A percentile compares a stretch with the other conserved stretches of the same genome.
phyloP scores from a whole-genome alignment of 2,888 invertebrate genomes.

The Andrena dorsata region DNA sequence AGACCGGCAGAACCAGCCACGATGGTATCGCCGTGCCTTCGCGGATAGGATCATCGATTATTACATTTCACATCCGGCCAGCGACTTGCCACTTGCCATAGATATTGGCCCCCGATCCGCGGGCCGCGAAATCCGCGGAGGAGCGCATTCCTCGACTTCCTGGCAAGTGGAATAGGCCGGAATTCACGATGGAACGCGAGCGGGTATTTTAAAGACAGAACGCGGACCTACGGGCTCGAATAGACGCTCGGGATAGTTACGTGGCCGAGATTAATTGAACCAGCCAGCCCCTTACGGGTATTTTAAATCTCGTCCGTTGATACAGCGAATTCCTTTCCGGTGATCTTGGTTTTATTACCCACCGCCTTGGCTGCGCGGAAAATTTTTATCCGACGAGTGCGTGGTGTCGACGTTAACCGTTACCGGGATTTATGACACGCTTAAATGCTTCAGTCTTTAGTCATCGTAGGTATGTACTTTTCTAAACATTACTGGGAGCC shows the following conservation, averaged over 20 bases:
- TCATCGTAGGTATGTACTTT: too few relatives aligned
- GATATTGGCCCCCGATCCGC: slow-evolving; percentile 63
- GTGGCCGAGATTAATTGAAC: slow-evolving; percentile 48
- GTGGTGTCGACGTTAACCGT: not conserved
- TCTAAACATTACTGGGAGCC: too few relatives aligned
- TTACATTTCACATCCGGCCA: slow-evolving; percentile 52
- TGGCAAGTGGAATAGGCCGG: slow-evolving; percentile 33
- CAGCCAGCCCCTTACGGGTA: slow-evolving; percentile 11
- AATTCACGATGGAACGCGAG: slow-evolving; percentile 39
- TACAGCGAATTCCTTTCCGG: slow-evolving; percentile 15
- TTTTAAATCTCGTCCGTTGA: slow-evolving; percentile 45
- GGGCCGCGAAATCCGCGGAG: slow-evolving; percentile 15
- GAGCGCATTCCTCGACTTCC: slow-evolving; percentile 44
- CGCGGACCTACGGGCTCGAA: slow-evolving; percentile 6
- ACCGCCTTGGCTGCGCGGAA: not conserved
- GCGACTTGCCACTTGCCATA: slow-evolving; percentile 15
- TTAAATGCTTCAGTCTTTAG: too few relatives aligned
- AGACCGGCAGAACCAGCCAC: slow-evolving; percentile 23
- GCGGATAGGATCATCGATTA: slow-evolving; percentile 46
- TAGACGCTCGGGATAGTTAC: slow-evolving; percentile 27
- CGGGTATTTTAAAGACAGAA: slow-evolving; percentile 45
- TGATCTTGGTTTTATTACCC: slow-evolving; percentile 6
- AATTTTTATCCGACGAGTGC: not conserved
- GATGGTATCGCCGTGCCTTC: slow-evolving; percentile 46
- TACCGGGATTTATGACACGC: not conserved